Conservation (phyloP, 1,140 invertebrate species). For the Drosophila mojavensis region DNA sequence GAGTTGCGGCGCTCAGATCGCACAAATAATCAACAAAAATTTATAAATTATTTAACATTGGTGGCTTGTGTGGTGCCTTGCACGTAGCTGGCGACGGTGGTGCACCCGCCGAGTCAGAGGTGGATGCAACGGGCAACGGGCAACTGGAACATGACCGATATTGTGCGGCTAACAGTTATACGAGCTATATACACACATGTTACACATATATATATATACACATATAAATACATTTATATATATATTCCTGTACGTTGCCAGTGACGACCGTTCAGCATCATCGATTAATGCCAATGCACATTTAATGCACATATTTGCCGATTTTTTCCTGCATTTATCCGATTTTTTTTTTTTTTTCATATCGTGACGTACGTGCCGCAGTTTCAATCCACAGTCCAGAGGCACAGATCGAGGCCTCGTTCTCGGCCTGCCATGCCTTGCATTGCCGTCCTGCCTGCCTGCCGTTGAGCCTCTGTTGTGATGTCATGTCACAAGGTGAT, state of each 20-base stretch:
- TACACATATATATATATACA: not conserved
- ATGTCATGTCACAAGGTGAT: conserved; percentile 80
- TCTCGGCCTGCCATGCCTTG: conserved; percentile 20
- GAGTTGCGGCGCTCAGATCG: conserved; percentile 29
- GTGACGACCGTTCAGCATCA: conserved; percentile 67
- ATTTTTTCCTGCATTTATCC: conserved; percentile 8
- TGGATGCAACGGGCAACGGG: conserved; percentile 44
- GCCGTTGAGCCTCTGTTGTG: conserved; percentile 43
- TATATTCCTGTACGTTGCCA: not conserved
- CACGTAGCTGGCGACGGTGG: conserved; percentile 22
- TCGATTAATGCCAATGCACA: conserved; percentile 81
- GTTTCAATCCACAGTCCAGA: conserved; percentile 40
- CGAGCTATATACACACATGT: conserved; percentile 12
- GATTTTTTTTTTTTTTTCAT: conserved; percentile 47
- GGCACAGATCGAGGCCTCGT: conserved; percentile 47
- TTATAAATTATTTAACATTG: conserved; percentile 81
- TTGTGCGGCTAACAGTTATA: conserved; percentile 77
- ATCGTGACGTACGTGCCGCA: conserved; percentile 79
- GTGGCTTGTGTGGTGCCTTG: conserved; percentile 35
- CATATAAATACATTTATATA: not conserved
- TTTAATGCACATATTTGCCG: conserved; percentile 78
- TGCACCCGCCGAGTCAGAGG: conserved; percentile 26
- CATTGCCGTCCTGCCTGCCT: conserved; percentile 14
- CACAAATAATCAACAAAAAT: conserved; percentile 59
- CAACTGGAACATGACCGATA: conserved; percentile 82